Evolutionary conservation across 1,140 invertebrate species (phyloP), one percentile per base, ranked within the genome.

Genomic region (Drosophila kikkawai): DNA sequence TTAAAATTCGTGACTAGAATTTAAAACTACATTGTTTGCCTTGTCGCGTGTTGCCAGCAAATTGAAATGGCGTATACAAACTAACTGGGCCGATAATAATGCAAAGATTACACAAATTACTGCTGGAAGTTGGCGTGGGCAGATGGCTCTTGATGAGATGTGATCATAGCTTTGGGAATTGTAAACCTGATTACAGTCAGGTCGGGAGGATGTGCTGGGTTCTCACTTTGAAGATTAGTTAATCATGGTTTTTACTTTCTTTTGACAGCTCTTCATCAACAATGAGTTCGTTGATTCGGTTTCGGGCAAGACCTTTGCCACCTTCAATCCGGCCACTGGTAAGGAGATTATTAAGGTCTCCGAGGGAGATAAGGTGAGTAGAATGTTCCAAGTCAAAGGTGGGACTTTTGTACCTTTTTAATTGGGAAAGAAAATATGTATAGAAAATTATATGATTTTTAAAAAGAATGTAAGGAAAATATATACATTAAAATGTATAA

Each of bases 201-300:
- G 59, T 81, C 15, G 39, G 17, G 9, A 9, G 9, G 60, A 53
- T 67, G 53, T 37, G 32, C 59, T 74, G 32, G 19, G 41, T 0
- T 63, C 19, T 55, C 41, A 13, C 55, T 11, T 19, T 45, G 29
- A 34, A 51, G 22, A 42, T 41, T 22, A 12, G 0, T 9, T 44
- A 42, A 37, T 53, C 4, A 26, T 9, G 29, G 32, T 47, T 15
- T 4, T 56, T 79, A 36, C 19, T 73, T 94, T 95, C 41, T 6
- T 19, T 22, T 15, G 19, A 12, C 83, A 98, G 97, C 93, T 98
- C 13, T 99, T 99, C 90, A 98, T 99, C 88, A 97, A 98, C 94
- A 98, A 98, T 93, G 96, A 98, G 92, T 99, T 97, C 93, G 96
- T 97, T 45, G 95, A 98, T 91, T 94, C 97, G 4, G 94, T 94